These are phyloP conservation scores for Bombycilla garrulus DNA, from an alignment of 2,113 vertebrate genomes.

Conservation along the genomic window DNA sequence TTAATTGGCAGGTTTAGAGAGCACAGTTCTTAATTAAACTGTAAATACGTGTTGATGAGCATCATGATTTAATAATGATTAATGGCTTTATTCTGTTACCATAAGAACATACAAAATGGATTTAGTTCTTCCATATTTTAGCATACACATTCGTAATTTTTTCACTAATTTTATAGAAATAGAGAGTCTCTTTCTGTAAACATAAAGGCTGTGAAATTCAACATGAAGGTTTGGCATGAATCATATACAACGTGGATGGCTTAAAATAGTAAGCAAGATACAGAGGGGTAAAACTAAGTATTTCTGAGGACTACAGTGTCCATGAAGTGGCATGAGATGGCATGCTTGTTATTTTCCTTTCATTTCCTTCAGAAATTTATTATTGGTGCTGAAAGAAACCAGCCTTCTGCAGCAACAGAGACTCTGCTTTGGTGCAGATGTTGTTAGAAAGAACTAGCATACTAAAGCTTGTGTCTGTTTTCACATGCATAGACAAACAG, in stretches of 20 bases:
- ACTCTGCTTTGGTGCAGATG: neutral
- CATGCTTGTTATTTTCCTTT: neutral
- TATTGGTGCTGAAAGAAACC: neutral
- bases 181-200: neutral
- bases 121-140: neutral
- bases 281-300: neutral
- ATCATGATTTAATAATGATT: conserved; percentile 42
- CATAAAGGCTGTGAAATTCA: neutral
- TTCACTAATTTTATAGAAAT: neutral
- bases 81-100: neutral
- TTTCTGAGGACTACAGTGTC: neutral
- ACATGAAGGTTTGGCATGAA: neutral
- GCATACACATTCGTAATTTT: neutral
- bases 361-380: neutral
- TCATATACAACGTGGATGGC: rapidly evolving
- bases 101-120: neutral
- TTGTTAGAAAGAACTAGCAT: neutral
- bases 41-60: conserved; percentile 42
- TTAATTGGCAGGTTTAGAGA: conserved; percentile 69
- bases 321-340: neutral
- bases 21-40: conserved; percentile 67
- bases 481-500: neutral
- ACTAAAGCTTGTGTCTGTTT: neutral
- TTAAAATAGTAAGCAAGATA: neutral
- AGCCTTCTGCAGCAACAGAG: neutral